Evolutionary conservation across 2,797 vertebrate species (phyloP).

Genomic region (Argya squamiceps): DNA sequence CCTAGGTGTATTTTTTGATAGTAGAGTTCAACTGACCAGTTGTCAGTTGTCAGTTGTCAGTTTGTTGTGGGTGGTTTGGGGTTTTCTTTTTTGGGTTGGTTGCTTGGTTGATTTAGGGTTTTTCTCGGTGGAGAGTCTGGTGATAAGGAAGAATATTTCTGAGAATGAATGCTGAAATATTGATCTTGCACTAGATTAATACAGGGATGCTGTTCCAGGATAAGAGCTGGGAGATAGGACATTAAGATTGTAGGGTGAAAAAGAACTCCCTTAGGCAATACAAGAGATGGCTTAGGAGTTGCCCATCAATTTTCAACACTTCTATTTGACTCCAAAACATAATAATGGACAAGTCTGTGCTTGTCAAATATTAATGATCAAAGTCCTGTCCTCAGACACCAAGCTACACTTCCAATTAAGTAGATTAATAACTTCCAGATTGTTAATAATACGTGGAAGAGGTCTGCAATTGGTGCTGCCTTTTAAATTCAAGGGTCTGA

Average conservation of each 20-base stretch:
- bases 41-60: background rate
- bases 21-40: background rate
- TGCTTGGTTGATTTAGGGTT: background rate
- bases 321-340: background rate
- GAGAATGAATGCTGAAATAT: background rate
- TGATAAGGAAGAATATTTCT: background rate
- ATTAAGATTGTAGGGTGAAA: background rate
- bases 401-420: background rate
- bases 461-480: background rate
- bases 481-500: background rate
- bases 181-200: background rate
- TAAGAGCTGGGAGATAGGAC: background rate
- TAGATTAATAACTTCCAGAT: background rate
- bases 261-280: background rate
- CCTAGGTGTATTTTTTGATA: background rate
- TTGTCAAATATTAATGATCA: background rate
- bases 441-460: background rate
- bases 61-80: background rate
- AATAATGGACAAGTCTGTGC: background rate
- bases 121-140: rapidly evolving
- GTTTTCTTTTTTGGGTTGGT: background rate
- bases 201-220: background rate
- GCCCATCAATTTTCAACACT: background rate
- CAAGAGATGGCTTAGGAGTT: background rate
- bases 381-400: background rate